Conservation (phyloP, 2,113 vertebrate species). For the Paradoxurus hermaphroditus region DNA sequence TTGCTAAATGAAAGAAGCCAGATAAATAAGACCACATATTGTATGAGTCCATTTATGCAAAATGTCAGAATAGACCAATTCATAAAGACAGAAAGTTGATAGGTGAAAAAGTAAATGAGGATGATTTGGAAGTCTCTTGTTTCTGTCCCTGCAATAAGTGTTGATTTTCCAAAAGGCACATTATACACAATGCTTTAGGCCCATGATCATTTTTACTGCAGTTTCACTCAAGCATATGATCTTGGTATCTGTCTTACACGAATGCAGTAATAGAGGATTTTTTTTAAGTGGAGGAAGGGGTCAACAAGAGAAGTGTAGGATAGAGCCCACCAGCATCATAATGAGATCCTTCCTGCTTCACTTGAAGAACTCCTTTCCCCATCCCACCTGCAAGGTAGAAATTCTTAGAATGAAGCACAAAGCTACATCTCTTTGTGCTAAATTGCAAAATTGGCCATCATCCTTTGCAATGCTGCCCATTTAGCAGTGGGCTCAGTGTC, state of each 20-base stretch:
- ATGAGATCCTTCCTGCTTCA: background rate
- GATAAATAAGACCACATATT: background rate
- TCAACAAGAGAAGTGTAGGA: background rate
- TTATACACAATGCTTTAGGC: background rate
- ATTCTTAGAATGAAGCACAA: background rate
- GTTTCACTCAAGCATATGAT: background rate
- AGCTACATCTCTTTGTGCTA: background rate
- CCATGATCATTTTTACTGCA: background rate
- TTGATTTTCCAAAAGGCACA: background rate
- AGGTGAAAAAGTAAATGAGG: background rate
- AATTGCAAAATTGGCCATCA: background rate
- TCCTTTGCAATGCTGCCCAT: background rate
- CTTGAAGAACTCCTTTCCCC: background rate
- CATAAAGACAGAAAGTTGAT: background rate
- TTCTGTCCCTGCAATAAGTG: background rate
- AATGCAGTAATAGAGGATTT: background rate
- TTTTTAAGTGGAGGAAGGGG: background rate
- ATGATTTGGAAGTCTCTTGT: background rate
- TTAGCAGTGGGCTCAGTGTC: background rate
- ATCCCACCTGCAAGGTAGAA: background rate
- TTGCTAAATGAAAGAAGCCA: background rate
- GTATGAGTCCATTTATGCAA: background rate
- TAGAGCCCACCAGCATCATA: background rate
- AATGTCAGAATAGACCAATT: background rate
- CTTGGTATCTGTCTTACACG: background rate